Evolutionary conservation across 2,113 vertebrate species (phyloP).

Genomic region (Mastomys natalensis): DNA sequence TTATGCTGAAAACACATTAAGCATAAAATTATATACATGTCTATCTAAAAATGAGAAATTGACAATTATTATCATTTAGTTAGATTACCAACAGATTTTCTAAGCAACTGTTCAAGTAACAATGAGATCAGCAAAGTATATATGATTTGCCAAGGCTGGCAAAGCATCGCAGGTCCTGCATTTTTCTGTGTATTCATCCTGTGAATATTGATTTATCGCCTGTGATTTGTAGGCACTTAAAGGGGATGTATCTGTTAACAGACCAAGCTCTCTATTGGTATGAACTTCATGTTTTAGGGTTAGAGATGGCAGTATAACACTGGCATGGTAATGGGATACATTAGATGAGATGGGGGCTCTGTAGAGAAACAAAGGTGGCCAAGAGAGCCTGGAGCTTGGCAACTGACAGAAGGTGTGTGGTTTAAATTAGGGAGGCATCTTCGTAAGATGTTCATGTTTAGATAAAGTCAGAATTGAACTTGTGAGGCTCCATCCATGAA

Average conservation of each 20-base stretch:
- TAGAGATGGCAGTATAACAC: background rate
- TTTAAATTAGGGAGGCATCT: background rate
- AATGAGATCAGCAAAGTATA: background rate
- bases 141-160: background rate
- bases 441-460: background rate
- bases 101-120: conserved; percentile 19
- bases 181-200: background rate
- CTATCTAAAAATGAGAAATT: conserved; percentile 63
- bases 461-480: background rate
- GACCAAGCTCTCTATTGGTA: background rate
- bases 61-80: background rate
- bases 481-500: background rate
- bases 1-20: conserved; percentile 55
- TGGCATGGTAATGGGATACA: background rate
- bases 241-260: background rate
- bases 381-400: background rate
- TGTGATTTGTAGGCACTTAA: background rate
- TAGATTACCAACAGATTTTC: background rate
- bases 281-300: background rate
- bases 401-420: background rate
- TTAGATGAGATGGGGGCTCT: background rate
- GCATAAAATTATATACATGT: background rate
- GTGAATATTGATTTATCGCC: background rate
- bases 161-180: background rate
- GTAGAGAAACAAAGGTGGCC: background rate